A percentile compares a stretch with the other conserved stretches of the same genome.
Conservation (phyloP, 2,113 vertebrate species). For the Scomber japonicus region DNA sequence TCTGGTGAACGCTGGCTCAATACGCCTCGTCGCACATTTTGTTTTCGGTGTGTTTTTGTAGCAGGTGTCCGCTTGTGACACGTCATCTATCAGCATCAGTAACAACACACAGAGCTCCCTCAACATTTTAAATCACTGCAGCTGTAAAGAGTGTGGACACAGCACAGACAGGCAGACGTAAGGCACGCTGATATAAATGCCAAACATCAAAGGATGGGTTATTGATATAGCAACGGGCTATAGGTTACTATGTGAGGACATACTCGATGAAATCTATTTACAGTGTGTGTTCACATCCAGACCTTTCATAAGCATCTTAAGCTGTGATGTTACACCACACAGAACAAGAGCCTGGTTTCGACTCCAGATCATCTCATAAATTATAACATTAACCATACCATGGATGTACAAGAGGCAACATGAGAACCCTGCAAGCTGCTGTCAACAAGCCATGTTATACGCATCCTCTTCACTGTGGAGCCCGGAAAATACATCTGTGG, state of each 20-base stretch:
- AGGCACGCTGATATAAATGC: not conserved
- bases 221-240: slow-evolving; percentile 6
- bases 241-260: slow-evolving; percentile 28
- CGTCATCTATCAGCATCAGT: slow-evolving; percentile 14
- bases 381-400: slow-evolving; percentile 1
- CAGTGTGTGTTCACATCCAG: slow-evolving; percentile 4
- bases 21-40: not conserved
- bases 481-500: not conserved
- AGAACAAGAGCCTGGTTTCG: not conserved
- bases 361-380: slow-evolving; percentile 27
- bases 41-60: slow-evolving; percentile 13
- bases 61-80: not conserved
- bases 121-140: not conserved
- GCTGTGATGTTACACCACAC: not conserved
- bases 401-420: not conserved
- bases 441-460: not conserved
- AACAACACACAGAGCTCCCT: not conserved
- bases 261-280: slow-evolving; percentile 18
- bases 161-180: not conserved
- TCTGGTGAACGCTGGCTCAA: not conserved
- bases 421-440: not conserved
- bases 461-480: not conserved
- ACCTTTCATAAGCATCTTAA: slow-evolving; percentile 21
- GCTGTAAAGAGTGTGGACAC: not conserved
- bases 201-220: not conserved